Percentiles rank a stretch among this genome's conserved stretches.
phyloP scores from a whole-genome alignment of 2,113 vertebrate genomes.

The Bagarius yarrelli region DNA sequence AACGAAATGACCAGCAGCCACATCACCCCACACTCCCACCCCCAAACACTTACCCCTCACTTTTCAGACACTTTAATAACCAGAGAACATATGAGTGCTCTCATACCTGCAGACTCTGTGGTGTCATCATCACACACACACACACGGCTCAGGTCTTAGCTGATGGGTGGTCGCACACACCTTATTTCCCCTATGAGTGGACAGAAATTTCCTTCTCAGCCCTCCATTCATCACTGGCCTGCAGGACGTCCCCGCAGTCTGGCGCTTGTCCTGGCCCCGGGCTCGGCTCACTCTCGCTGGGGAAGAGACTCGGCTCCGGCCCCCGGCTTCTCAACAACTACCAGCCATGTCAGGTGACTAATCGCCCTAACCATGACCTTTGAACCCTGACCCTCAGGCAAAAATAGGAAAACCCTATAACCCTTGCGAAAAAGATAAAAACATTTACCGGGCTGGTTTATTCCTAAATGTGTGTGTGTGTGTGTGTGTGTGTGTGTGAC shows the following conservation, averaged over 20 bases:
- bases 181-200: conserved; percentile 53
- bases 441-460: conserved; percentile 52
- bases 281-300: conserved; percentile 65
- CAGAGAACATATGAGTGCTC: conserved; percentile 28
- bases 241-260: conserved; percentile 57
- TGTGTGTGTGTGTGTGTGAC: conserved; percentile 4
- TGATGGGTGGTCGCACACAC: conserved; percentile 37
- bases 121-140: conserved; percentile 12
- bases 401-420: conserved; percentile 51
- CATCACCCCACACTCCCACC: not conserved
- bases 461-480: conserved; percentile 13
- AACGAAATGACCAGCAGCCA: not conserved
- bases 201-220: conserved; percentile 31
- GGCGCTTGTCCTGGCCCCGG: conserved; percentile 41
- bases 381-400: conserved; percentile 40
- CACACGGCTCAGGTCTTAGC: conserved; percentile 13
- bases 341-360: conserved; percentile 76
- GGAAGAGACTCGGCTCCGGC: conserved; percentile 60
- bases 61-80: conserved; percentile 39
- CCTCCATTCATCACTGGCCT: conserved; percentile 70
- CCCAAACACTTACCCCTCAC: not conserved
- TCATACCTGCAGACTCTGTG: conserved; percentile 25
- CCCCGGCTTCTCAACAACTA: conserved; percentile 68
- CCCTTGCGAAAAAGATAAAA: conserved; percentile 74
- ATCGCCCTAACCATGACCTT: conserved; percentile 69